These are phyloP conservation scores for Polypterus bichir DNA, from an alignment of 2,113 vertebrate species.

Conservation along the genomic window DNA sequence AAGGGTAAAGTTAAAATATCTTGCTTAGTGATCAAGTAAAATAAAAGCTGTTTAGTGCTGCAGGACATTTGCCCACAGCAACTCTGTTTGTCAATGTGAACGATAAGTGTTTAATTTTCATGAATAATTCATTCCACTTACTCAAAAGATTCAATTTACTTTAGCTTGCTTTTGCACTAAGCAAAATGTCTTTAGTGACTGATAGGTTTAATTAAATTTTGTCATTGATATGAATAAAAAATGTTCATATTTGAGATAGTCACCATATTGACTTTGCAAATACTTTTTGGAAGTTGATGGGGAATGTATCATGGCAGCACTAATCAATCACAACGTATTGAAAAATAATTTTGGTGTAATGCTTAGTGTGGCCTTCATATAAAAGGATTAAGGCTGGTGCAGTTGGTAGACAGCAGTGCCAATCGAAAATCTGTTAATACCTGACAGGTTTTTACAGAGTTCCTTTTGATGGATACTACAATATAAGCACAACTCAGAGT, in stretches of 20 bases:
- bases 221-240: constrained; percentile 37
- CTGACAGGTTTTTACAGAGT: background rate
- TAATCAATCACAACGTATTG: constrained; percentile 21
- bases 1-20: too few relatives aligned
- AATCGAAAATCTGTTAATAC: constrained; percentile 5
- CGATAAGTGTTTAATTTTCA: constrained; percentile 36
- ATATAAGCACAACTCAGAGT: constrained; percentile 5
- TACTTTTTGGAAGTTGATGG: constrained; percentile 18
- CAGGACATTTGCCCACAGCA: constrained; percentile 32
- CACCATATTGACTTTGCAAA: constrained; percentile 22
- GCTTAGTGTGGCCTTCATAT: background rate
- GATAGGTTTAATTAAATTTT: constrained; percentile 44
- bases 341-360: background rate
- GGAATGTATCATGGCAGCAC: constrained; percentile 22
- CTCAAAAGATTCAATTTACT: constrained; percentile 33
- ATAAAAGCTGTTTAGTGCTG: constrained; percentile 20
- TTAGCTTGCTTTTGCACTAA: constrained; percentile 24
- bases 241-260: constrained; percentile 27
- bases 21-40: background rate
- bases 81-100: constrained; percentile 37
- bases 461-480: background rate
- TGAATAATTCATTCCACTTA: constrained; percentile 42
- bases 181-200: constrained; percentile 33
- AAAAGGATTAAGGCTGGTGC: background rate
- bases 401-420: background rate